Conservation (phyloP, 2,888 invertebrate genomes). For the Caenorhabditis macrosperma region DNA sequence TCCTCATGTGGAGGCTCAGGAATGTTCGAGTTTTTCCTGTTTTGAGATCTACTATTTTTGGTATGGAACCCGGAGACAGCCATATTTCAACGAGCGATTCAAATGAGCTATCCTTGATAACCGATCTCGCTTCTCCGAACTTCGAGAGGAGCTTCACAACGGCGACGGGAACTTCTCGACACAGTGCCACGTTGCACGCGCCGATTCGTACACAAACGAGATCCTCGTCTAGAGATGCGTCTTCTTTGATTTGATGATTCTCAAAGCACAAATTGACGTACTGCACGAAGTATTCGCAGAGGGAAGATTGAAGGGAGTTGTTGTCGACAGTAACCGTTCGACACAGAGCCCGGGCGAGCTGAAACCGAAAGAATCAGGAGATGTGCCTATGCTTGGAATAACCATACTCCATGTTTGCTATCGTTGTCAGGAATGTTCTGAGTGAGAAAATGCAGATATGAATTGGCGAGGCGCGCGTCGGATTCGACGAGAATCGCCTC, state of each 20-base stretch:
- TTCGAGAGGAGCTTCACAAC: constrained; percentile 24
- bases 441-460: constrained; percentile 48
- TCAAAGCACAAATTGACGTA: constrained; percentile 43
- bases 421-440: constrained; percentile 8
- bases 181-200: neutral
- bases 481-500: constrained; percentile 33
- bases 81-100: constrained; percentile 32
- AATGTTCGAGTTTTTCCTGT: constrained; percentile 12
- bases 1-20: constrained; percentile 43
- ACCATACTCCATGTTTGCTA: constrained; percentile 22
- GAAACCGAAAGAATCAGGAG: neutral
- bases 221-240: neutral
- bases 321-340: constrained; percentile 9
- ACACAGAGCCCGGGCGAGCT: constrained; percentile 40
- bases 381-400: too few relatives aligned
- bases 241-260: constrained; percentile 5
- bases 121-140: neutral
- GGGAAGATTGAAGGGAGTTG: constrained; percentile 13
- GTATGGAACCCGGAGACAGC: constrained; percentile 35
- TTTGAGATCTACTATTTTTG: constrained; percentile 15
- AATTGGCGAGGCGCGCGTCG: constrained; percentile 15
- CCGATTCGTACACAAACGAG: constrained; percentile 30
- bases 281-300: constrained; percentile 50
- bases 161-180: constrained; percentile 27
- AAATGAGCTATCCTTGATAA: constrained; percentile 5